Conservation (phyloP, 2,797 vertebrate genomes). For the Siniperca obscura region DNA sequence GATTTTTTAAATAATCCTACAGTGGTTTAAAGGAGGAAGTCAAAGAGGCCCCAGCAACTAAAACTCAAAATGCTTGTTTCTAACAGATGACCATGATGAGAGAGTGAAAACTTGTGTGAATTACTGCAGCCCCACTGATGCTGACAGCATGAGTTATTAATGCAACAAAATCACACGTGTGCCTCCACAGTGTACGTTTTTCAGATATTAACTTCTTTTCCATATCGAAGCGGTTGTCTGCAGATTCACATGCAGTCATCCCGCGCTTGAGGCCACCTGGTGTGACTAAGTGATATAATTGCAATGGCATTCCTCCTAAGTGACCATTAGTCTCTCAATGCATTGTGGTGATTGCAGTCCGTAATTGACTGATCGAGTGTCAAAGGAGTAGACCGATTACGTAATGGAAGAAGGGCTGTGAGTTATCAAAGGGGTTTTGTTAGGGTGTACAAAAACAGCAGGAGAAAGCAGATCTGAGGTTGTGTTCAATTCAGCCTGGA, state of each 20-base stretch:
- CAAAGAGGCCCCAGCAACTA: slow-evolving; percentile 32
- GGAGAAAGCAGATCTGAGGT: slow-evolving; percentile 61
- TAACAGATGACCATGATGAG: slow-evolving; percentile 59
- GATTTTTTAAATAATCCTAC: slow-evolving; percentile 30
- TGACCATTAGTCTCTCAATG: slow-evolving; percentile 82
- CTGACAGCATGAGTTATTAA: slow-evolving; percentile 64
- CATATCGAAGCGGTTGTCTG: slow-evolving; percentile 23
- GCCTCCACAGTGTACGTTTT: slow-evolving; percentile 14
- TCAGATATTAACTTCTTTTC: slow-evolving; percentile 52
- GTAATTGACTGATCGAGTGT: slow-evolving; percentile 85
- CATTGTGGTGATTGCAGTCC: slow-evolving; percentile 82
- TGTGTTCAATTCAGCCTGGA: slow-evolving; percentile 48
- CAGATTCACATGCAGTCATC: slow-evolving; percentile 59
- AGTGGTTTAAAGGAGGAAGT: slow-evolving; percentile 20
- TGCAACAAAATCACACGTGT: slow-evolving; percentile 44
- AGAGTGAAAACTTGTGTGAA: slow-evolving; percentile 53
- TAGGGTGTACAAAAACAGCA: slow-evolving; percentile 69
- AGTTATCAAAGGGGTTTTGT: slow-evolving; percentile 83
- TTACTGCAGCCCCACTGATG: slow-evolving; percentile 23
- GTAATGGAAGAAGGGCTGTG: slow-evolving; percentile 80
- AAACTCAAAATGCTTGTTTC: slow-evolving; percentile 39
- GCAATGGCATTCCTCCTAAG: slow-evolving; percentile 80
- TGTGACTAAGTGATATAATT: slow-evolving; percentile 82
- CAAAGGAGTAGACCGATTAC: slow-evolving; percentile 80
- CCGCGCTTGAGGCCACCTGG: slow-evolving; percentile 74